Conservation (phyloP, 2,113 vertebrate genomes). For the Cheilinus undulatus region DNA sequence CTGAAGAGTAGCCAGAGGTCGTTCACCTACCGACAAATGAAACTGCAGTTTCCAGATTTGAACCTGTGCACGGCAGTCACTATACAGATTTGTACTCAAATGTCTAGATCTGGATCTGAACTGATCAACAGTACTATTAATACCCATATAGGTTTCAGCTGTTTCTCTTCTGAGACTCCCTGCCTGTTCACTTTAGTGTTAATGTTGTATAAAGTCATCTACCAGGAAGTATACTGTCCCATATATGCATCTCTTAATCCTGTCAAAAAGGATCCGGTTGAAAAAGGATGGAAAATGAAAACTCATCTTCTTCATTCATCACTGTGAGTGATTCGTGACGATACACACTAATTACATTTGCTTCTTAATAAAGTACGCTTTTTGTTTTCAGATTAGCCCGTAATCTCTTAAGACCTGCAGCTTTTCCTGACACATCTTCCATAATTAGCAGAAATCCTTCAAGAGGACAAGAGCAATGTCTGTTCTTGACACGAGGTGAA, state of each 20-base stretch:
- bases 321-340: constrained; percentile 39
- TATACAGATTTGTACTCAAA: too few relatives aligned
- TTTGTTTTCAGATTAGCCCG: constrained; percentile 68
- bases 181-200: not conserved
- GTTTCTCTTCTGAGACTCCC: not conserved
- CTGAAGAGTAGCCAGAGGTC: too few relatives aligned
- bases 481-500: constrained; percentile 43
- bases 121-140: too few relatives aligned
- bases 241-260: constrained; percentile 2
- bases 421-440: constrained; percentile 47
- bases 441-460: constrained; percentile 60
- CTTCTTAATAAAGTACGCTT: constrained; percentile 52
- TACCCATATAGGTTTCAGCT: too few relatives aligned
- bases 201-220: not conserved
- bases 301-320: not conserved
- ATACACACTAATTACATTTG: constrained; percentile 63
- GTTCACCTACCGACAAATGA: too few relatives aligned
- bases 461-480: constrained; percentile 39
- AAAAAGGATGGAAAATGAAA: not conserved
- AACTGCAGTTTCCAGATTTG: too few relatives aligned
- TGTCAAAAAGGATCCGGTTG: constrained; percentile 15
- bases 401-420: constrained; percentile 56
- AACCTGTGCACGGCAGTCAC: too few relatives aligned
- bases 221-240: not conserved
- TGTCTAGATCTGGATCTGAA: too few relatives aligned